Evolutionary conservation across 2,113 vertebrate genomes (phyloP), one percentile per base, ranked within the genome.

Genomic region (Balaeniceps rex): DNA sequence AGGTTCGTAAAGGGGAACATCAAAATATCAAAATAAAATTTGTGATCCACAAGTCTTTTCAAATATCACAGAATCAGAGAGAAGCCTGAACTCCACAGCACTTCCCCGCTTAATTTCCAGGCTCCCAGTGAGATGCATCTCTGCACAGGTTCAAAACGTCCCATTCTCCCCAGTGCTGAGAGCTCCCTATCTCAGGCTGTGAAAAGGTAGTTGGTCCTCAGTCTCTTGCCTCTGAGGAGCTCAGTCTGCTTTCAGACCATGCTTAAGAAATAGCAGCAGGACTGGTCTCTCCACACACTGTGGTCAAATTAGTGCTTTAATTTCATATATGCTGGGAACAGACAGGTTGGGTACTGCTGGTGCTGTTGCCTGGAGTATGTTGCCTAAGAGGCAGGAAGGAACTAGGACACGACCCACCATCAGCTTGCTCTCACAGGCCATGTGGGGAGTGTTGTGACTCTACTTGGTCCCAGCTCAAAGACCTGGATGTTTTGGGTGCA

Each of bases 131-230:
- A 63, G 34, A 17, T 49, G 12, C 26, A n/a, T 70, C 57, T 82
- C 34, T 51, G 42, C 57, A 19, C 1, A 51, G 15, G 33, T 54
- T 93, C 36, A 57, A 19, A 74, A 36, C 0, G 1, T 44, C 29
- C 63, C 10, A 0, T 47, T 66, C 8, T 60, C 15, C n/a, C 28
- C 23, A 60, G 25, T 0, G 1, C 46, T 7, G 13, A 47, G 18
- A 60, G 10, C 46, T 81, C 17, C 22, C 4, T 25, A 0, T 36
- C 57, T 86, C 42, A 58, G 40, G 34, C 21, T 21, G 15, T 40
- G 55, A 52, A 78, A 81, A 78, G 17, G 31, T 33, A 36, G n/a
- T 6, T 58, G 31, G 60, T 72, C 21, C 54, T 76, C 55, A 58
- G 15, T 21, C 16, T 52, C n/a, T 46, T 68, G 42, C 29, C 55